Evolutionary conservation across 2,888 invertebrate genomes (phyloP), one percentile per base, ranked within the genome.

Genomic region (Palloptera scutellata): DNA sequence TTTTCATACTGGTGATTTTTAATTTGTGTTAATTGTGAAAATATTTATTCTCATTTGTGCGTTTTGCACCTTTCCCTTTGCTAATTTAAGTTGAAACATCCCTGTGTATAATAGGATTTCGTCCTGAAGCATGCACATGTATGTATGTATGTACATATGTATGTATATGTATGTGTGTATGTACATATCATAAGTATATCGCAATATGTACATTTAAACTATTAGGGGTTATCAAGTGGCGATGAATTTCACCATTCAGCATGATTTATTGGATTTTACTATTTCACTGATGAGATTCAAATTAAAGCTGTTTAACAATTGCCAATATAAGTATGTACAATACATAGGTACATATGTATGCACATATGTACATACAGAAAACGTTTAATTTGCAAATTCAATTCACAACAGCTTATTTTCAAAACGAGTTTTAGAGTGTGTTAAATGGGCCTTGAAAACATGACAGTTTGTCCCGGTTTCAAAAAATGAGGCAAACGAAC

Each of bases 161-260:
- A 2, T 19, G 40, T 17, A 1, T 58, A 42, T 43, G 10, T n/a
- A 5, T 42, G 6, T 42, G 9, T 17, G 1, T 42, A 45, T 58
- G n/a, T 65, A 15, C 11, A 8, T 20, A 40, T 20, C 20, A 19
- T 42, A n/a, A 20, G 59, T 30, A 42, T 60, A 15, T 61, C 9
- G 9, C 40, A 10, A 48, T 62, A 63, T 60, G 55, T 55, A 64
- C 53, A 66, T 68, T 66, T 43, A 53, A 66, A 79, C 82, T 83
- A 81, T 81, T 81, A 81, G 80, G 81, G 81, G 78, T 82, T 78
- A 81, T 82, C 76, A 84, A 83, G 82, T 83, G 83, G 83, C 84
- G 83, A 83, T 81, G 83, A 83, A 83, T 84, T 83, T 80, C 73
- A 78, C 77, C 72, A 71, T 75, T 69, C 73, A 74, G 76, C 78